phyloP scores from a whole-genome alignment of 2,888 invertebrate genomes.

The Drosophila mimica region DNA sequence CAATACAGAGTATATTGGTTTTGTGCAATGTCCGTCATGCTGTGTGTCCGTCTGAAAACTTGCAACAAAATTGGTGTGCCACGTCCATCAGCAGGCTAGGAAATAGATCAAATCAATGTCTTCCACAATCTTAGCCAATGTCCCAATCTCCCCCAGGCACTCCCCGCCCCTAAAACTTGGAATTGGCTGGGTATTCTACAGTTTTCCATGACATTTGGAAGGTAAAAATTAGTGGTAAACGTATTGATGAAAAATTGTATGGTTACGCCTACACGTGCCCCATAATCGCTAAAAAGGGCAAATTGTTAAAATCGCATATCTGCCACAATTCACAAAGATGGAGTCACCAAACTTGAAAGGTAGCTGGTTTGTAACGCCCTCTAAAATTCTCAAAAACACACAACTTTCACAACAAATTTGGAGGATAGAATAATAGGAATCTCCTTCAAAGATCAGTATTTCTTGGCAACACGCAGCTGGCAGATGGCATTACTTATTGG shows the following conservation, averaged over 20 bases:
- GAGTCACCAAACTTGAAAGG: background rate
- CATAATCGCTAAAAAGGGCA: background rate
- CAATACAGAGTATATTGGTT: background rate
- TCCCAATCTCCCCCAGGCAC: too few species aligned
- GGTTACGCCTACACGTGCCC: background rate
- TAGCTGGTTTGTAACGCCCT: background rate
- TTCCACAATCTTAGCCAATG: background rate
- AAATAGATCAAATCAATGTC: background rate
- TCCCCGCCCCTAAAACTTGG: background rate
- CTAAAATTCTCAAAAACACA: too few species aligned
- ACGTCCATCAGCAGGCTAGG: background rate
- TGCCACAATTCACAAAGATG: background rate
- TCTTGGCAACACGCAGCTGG: too few species aligned
- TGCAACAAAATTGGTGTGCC: background rate
- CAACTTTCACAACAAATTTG: too few species aligned
- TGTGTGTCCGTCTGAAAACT: too few species aligned
- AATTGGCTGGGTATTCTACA: background rate
- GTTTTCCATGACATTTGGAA: background rate
- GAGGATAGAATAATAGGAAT: too few species aligned
- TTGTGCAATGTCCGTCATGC: background rate
- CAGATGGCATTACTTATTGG: background rate
- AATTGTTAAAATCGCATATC: background rate
- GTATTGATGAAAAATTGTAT: background rate
- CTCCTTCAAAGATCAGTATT: too few species aligned
- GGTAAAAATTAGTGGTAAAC: background rate